Evolutionary conservation across 2,797 vertebrate genomes (phyloP).

Genomic region (Otolemur crassicaudatus): DNA sequence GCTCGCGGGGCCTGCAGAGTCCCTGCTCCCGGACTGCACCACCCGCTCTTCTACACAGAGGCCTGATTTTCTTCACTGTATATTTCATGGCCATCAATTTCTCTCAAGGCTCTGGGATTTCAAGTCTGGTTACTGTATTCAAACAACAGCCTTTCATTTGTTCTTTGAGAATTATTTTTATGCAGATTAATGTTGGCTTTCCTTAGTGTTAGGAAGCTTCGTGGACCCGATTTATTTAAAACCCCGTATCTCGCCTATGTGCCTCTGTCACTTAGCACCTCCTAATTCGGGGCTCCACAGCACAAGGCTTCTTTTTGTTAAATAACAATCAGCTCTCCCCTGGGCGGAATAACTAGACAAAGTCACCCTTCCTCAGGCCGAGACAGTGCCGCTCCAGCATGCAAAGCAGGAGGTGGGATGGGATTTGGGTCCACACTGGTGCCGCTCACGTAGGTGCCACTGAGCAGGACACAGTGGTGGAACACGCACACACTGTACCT

Average conservation of each 20-base stretch:
- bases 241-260: background rate
- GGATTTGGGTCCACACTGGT: background rate
- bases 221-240: background rate
- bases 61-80: background rate
- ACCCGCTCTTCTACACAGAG: too few relatives aligned
- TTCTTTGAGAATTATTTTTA: background rate
- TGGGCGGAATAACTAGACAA: background rate
- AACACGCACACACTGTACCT: accelerated
- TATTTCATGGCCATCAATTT: background rate
- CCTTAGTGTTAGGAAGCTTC: background rate
- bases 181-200: background rate
- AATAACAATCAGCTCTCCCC: background rate
- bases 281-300: background rate
- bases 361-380: background rate
- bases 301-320: background rate
- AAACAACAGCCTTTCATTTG: background rate
- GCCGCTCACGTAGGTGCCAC: background rate
- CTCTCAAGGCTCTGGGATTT: background rate
- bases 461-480: background rate
- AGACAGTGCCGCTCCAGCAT: background rate
- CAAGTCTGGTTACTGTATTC: background rate
- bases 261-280: background rate
- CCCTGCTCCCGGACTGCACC: background rate
- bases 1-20: background rate
- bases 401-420: background rate